These are phyloP conservation scores for Hylyphantes graminicola DNA, from an alignment of 1,140 invertebrate species.

Conservation along the genomic window DNA sequence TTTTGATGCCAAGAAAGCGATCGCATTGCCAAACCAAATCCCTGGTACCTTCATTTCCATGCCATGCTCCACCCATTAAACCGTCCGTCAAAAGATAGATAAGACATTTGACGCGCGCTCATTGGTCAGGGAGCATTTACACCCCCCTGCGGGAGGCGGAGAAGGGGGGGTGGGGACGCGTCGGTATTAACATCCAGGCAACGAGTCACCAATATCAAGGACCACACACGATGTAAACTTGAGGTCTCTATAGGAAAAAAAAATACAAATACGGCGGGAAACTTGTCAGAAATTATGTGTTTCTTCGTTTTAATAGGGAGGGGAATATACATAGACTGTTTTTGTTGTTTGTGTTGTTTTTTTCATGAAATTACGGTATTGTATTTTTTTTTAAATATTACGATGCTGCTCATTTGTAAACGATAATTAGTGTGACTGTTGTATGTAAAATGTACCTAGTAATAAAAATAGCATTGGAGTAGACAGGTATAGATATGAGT, in stretches of 20 bases:
- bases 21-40: neutral
- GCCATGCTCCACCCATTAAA: slow-evolving; percentile 50
- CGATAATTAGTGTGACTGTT: too few relatives aligned
- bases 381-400: too few relatives aligned
- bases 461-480: too few relatives aligned
- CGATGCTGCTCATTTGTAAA: too few relatives aligned
- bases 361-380: too few relatives aligned
- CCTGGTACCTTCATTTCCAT: slow-evolving; percentile 27
- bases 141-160: slow-evolving; percentile 4
- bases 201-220: slow-evolving; percentile 46
- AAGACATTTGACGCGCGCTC: neutral
- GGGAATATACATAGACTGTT: too few relatives aligned
- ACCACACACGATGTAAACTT: slow-evolving; percentile 54
- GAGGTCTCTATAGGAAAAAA: slow-evolving; percentile 16
- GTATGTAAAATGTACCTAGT: too few relatives aligned
- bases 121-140: slow-evolving; percentile 33
- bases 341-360: too few relatives aligned
- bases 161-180: slow-evolving; percentile 2
- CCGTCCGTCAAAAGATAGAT: slow-evolving; percentile 36
- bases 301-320: slow-evolving; percentile 13
- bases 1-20: slow-evolving; percentile 10
- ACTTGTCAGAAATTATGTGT: slow-evolving; percentile 1
- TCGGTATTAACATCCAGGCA: slow-evolving; percentile 54
- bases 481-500: too few relatives aligned
- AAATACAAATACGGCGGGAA: slow-evolving; percentile 13